Percentiles rank a stretch among this genome's conserved stretches.
Conservation (phyloP, 2,113 vertebrate species). For the Hepsetus odoe region DNA sequence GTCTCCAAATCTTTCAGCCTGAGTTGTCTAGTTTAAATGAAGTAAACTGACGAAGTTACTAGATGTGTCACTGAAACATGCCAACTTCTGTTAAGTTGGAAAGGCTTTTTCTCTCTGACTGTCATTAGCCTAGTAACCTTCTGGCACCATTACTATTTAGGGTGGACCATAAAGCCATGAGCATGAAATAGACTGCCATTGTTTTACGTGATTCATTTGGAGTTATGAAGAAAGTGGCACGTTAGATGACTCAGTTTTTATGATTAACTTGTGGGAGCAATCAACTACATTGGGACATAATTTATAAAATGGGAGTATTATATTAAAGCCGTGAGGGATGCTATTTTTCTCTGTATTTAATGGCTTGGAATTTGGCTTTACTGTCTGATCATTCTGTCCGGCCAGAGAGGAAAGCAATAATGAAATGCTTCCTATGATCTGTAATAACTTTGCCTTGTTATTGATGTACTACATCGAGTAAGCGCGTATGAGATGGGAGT, state of each 20-base stretch:
- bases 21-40: too few species aligned
- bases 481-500: not conserved
- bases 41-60: too few species aligned
- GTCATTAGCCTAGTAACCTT: not conserved
- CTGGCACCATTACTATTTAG: not conserved
- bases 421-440: not conserved
- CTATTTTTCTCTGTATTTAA: conserved; percentile 12
- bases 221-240: conserved; percentile 17
- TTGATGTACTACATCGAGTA: not conserved
- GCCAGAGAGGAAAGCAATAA: not conserved
- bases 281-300: conserved; percentile 2
- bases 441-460: conserved; percentile 3
- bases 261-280: conserved; percentile 16
- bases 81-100: not conserved
- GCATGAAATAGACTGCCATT: conserved; percentile 1
- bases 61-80: not conserved
- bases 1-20: too few species aligned
- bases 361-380: not conserved
- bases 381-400: not conserved
- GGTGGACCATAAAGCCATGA: not conserved
- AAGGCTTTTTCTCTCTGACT: not conserved
- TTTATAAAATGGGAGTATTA: conserved; percentile 16
- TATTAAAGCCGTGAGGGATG: not conserved
- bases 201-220: conserved; percentile 29
- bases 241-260: conserved; percentile 13